Conservation (phyloP, 2,113 vertebrate genomes). For the Erythrocercus mccallii region DNA sequence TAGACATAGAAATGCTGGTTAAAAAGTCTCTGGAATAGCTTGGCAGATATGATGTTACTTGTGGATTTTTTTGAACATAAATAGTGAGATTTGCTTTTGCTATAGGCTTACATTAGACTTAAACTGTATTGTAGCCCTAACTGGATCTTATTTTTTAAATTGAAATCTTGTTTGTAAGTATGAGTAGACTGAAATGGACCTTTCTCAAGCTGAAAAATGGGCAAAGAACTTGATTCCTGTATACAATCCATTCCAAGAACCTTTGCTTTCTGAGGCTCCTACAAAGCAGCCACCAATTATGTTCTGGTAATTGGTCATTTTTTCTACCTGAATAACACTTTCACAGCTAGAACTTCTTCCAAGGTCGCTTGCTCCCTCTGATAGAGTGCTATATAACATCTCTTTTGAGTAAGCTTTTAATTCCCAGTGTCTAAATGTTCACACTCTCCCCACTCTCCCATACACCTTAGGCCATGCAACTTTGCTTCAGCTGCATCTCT, state of each 20-base stretch:
- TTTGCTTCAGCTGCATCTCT: neutral
- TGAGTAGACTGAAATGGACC: neutral
- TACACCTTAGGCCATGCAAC: neutral
- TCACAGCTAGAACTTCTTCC: neutral
- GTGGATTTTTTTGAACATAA: neutral
- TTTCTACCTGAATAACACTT: neutral
- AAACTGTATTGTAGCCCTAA: neutral
- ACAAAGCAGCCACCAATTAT: neutral
- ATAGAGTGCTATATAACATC: neutral
- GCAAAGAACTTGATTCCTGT: neutral
- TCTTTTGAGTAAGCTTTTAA: neutral
- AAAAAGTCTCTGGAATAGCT: neutral
- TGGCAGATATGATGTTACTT: neutral
- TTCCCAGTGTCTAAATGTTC: neutral
- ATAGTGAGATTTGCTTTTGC: neutral
- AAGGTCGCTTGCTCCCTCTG: neutral
- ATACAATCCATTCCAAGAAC: neutral
- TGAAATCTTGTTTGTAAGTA: neutral
- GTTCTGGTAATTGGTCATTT: neutral
- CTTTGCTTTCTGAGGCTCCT: neutral
- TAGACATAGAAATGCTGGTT: neutral
- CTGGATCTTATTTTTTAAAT: neutral
- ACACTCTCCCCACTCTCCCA: rapidly evolving
- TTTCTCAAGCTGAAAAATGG: neutral
- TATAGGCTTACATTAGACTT: neutral